Percentiles rank a stretch among this genome's conserved stretches.
phyloP scores from a whole-genome alignment of 2,113 vertebrate genomes.

The Calonectris borealis region DNA sequence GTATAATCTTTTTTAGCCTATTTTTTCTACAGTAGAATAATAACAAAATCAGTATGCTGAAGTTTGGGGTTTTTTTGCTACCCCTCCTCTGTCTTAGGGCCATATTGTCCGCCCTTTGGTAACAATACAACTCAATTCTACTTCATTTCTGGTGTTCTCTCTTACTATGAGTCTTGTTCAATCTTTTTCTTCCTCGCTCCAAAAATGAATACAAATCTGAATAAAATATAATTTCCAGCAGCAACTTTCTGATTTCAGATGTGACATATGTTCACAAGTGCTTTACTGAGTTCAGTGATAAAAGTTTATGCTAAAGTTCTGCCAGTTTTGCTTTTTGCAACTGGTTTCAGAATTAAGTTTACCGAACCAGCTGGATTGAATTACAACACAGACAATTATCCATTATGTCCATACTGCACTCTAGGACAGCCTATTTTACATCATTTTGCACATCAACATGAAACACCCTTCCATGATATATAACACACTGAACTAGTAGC shows the following conservation, averaged over 20 bases:
- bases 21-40: not conserved
- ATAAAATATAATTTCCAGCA: not conserved
- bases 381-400: not conserved
- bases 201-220: not conserved
- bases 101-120: not conserved
- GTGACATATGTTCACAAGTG: not conserved
- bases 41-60: not conserved
- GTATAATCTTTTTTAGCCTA: not conserved
- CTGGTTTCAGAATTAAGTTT: not conserved
- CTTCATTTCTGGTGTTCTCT: not conserved
- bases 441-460: not conserved
- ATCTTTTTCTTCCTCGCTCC: not conserved
- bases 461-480: not conserved
- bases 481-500: not conserved
- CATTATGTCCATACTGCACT: not conserved
- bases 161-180: not conserved
- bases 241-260: not conserved
- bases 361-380: not conserved
- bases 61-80: not conserved
- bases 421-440: not conserved
- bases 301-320: not conserved
- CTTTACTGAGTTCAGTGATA: not conserved
- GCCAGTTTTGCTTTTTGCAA: not conserved
- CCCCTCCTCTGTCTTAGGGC: not conserved
- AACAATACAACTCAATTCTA: not conserved